Conservation (phyloP, 2,797 vertebrate species). For the Ctenochaetus hawaiiensis region DNA sequence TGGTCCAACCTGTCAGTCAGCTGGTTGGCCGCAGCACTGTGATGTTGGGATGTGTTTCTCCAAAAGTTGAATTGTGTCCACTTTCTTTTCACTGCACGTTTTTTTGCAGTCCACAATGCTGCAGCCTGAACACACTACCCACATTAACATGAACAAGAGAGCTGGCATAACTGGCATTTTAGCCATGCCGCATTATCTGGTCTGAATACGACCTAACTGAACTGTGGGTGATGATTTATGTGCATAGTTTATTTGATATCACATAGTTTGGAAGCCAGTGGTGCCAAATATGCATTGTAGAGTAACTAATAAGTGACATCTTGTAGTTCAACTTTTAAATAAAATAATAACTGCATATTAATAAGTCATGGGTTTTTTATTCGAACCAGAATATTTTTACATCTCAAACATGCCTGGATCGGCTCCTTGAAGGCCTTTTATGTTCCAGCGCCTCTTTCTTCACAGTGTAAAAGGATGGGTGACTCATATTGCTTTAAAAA, state of each 20-base stretch:
- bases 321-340: not conserved
- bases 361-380: not conserved
- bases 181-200: too few species aligned
- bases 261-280: not conserved
- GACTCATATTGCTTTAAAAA: slow-evolving; percentile 26
- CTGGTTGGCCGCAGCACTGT: too few species aligned
- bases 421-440: not conserved
- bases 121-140: too few species aligned
- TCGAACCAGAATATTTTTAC: not conserved
- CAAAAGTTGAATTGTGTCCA: too few species aligned
- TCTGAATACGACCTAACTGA: too few species aligned
- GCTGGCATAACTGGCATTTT: too few species aligned
- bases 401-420: slow-evolving; percentile 2
- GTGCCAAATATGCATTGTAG: not conserved
- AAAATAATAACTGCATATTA: not conserved
- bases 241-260: not conserved
- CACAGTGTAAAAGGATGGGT: not conserved
- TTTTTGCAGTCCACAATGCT: too few species aligned
- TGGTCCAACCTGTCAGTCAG: too few species aligned
- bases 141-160: too few species aligned
- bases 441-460: not conserved
- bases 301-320: not conserved
- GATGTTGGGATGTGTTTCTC: too few species aligned
- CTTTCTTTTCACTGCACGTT: too few species aligned
- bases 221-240: not conserved